Percentiles rank a stretch among this genome's conserved stretches.
phyloP scores from a whole-genome alignment of 2,113 vertebrate species.

The Mystacornis crossleyi region DNA sequence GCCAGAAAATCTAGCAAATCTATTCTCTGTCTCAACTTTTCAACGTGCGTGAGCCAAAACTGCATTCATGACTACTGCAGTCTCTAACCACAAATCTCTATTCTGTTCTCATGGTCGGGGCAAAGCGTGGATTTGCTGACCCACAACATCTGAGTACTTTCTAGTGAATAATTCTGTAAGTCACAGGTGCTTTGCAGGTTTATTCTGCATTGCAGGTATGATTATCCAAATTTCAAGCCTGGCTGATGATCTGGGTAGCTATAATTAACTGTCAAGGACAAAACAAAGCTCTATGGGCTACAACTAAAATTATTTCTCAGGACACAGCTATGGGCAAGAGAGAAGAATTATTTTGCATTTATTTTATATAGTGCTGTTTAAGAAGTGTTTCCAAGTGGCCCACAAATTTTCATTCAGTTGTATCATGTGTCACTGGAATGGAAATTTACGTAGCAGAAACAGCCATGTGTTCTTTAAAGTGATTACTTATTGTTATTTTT shows the following conservation, averaged over 20 bases:
- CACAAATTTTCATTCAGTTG: not conserved
- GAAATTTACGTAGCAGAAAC: not conserved
- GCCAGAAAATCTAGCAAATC: not conserved
- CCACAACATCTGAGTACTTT: not conserved
- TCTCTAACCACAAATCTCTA: not conserved
- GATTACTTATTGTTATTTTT: not conserved
- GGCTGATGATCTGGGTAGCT: not conserved
- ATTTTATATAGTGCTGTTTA: not conserved
- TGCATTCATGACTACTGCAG: not conserved
- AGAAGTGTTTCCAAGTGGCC: not conserved
- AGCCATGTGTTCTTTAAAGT: not conserved
- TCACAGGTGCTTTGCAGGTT: not conserved
- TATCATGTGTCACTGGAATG: not conserved
- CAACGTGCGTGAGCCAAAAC: not conserved
- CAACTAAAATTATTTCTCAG: slow-evolving; percentile 3
- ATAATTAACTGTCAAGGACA: not conserved
- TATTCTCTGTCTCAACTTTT: not conserved
- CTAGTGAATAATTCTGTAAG: not conserved
- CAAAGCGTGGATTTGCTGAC: not conserved
- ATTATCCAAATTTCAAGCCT: not conserved
- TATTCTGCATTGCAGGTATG: not conserved
- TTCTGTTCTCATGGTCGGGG: not conserved
- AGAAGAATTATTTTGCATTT: not conserved
- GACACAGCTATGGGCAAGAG: not conserved
- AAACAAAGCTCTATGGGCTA: not conserved